Evolutionary conservation across 2,888 invertebrate genomes (phyloP), one percentile per base, ranked within the genome.

Genomic region (Brenthis daphne): DNA sequence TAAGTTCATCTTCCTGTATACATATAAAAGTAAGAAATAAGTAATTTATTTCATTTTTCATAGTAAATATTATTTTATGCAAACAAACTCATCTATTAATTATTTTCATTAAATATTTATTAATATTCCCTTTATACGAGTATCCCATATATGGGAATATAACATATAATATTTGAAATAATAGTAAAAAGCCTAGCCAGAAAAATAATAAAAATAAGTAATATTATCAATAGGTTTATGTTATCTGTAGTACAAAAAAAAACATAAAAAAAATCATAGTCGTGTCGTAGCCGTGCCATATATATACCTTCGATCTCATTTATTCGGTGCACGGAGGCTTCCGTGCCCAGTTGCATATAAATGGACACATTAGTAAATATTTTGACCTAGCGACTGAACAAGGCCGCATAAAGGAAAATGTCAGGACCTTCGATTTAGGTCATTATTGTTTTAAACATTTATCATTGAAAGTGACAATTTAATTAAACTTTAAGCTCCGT

Each of bases 321-420:
- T 61, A 65, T 48, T 68, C 69, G 13, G 50, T 43, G 11, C 71
- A 69, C 69, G 71, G 13, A 70, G 37, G 33, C 77, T 85, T 86
- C 83, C 85, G 84, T 70, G 81, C 78, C 75, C 67, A 71, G 57
- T 64, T 73, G 83, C 83, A 88, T 87, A 81, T 80, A 64, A 84
- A 87, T 81, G 63, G 78, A 61, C 68, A 68, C 67, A 78, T 72
- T 70, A 71, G 69, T 72, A 72, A 74, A 68, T 69, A 72, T 74
- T 67, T 79, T 83, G 85, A 83, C 86, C 84, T 83, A 85, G 79
- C 64, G 65, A 72, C 60, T 48, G 58, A 37, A 58, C 75, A 77
- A 79, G 79, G 77, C 74, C 75, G 72, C 66, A 33, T 70, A 65
- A 63, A 76, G 76, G 76, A 79, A 77, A 76, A 78, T 74, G 56